These are phyloP conservation scores for Sandelia bainsii DNA, from an alignment of 2,797 vertebrate species.

Conservation along the genomic window DNA sequence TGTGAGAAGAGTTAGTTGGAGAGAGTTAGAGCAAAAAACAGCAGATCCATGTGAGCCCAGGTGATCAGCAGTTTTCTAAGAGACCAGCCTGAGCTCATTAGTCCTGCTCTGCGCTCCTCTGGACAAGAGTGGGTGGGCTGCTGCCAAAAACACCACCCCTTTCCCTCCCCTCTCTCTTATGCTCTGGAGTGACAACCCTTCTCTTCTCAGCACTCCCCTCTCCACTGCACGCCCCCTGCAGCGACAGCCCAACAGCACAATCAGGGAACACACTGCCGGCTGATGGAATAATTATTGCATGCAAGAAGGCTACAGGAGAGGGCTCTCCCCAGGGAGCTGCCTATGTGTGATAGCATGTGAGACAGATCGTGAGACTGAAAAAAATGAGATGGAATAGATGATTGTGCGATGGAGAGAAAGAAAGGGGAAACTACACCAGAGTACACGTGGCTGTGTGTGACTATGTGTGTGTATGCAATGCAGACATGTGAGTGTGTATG, in stretches of 20 bases:
- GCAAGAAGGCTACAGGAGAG: constrained; percentile 86
- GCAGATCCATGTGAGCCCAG: constrained; percentile 54
- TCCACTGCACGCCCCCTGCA: constrained; percentile 84
- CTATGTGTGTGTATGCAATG: constrained; percentile 21
- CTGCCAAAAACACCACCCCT: constrained; percentile 66
- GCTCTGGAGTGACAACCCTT: constrained; percentile 82
- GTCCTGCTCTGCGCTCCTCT: constrained; percentile 69
- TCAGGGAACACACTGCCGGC: constrained; percentile 88
- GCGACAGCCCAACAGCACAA: constrained; percentile 88
- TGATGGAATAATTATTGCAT: constrained; percentile 94
- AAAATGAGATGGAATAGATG: constrained; percentile 76
- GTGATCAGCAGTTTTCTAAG: constrained; percentile 63
- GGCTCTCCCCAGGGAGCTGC: constrained; percentile 85
- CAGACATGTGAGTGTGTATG: constrained; percentile 27
- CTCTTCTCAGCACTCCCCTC: constrained; percentile 63
- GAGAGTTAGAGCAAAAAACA: constrained; percentile 19
- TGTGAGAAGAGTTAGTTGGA: constrained; percentile 18
- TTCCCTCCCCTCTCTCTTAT: constrained; percentile 22
- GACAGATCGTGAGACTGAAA: constrained; percentile 70
- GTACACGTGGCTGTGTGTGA: constrained; percentile 63
- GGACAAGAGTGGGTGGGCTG: constrained; percentile 71
- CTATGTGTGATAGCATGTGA: constrained; percentile 79
- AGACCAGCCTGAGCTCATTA: constrained; percentile 79
- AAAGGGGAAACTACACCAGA: constrained; percentile 54
- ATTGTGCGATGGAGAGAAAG: constrained; percentile 70